phyloP scores from a whole-genome alignment of 2,113 vertebrate species.

The Leuciscus idus region DNA sequence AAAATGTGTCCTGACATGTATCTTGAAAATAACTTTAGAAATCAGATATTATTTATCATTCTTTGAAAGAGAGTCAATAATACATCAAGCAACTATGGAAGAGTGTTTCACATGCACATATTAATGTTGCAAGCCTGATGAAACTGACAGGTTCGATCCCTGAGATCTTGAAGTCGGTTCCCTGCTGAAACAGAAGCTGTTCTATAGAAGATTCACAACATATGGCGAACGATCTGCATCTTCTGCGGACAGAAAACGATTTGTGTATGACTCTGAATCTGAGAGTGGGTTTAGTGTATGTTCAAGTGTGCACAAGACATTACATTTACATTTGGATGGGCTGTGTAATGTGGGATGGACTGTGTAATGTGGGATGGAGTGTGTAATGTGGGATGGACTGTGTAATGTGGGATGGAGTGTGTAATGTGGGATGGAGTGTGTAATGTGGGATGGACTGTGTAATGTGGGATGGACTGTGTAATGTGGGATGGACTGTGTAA shows the following conservation, averaged over 20 bases:
- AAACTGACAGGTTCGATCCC: not conserved
- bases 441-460: too few relatives aligned
- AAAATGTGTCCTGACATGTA: too few relatives aligned
- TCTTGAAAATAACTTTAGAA: not conserved
- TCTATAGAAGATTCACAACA: not conserved
- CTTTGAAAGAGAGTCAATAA: not conserved
- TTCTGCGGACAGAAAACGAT: not conserved
- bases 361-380: too few relatives aligned
- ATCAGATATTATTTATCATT: not conserved
- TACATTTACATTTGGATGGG: too few relatives aligned
- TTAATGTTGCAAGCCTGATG: not conserved
- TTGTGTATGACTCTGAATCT: not conserved
- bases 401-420: too few relatives aligned
- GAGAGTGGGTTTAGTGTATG: not conserved
- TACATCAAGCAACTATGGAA: not conserved
- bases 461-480: too few relatives aligned
- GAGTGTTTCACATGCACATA: not conserved
- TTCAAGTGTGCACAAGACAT: not conserved
- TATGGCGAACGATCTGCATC: not conserved
- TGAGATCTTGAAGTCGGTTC: not conserved
- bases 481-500: too few relatives aligned
- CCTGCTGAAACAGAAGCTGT: not conserved
- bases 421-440: too few relatives aligned
- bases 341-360: too few relatives aligned
- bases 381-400: too few relatives aligned